Base-by-base conservation (phyloP, 2,113 vertebrate genomes). In the Alectura lathami region DNA sequence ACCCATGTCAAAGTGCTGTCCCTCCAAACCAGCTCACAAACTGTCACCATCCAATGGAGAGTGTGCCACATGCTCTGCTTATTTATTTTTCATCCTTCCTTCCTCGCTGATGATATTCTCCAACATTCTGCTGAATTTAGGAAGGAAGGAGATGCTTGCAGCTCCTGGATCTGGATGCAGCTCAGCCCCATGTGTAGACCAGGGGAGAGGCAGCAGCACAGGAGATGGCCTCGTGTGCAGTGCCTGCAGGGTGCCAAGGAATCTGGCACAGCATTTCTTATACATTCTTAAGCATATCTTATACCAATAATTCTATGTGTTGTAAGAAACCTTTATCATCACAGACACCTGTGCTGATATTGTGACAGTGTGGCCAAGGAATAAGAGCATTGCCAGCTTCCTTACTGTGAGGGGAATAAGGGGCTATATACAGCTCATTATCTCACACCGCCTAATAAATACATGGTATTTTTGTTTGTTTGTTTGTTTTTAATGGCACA, bases 11-110 rank as follows among this genome's bases (percentile, higher is more conserved):
- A 38, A 50, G n/a, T 29, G 32, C 32, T 56, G 29, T 56, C 64
- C 38, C 24, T 21, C 30, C 27, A 26, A 45, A 45, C 24, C 42
- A 76, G n/a, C 26, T 76, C 57, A 29, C 20, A 29, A 59, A 76
- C n/a, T 76, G 24, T 21, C 26, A 21, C 7, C 20, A 29, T 32
- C 54, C 24, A 53, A 22, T 10, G 13, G 26, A 67, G 26, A 26
- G 30, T 6, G 17, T 57, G 45, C 70, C 26, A 20, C 0, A 0
- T 21, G 32, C 10, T 79, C 40, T 73, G 11, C 9, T 60, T 76
- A 15, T 29, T 89, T 86, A 59, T 43, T 82, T 62, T 40, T 29
- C 53, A 63, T 57, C 27, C 14, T 60, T 63, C 54, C 10, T 21
- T 66, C 50, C 47, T 63, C 2, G 1, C 30, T 2, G 11, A 23